Evolutionary conservation across 2,113 vertebrate species (phyloP).

Genomic region (Lepus americanus): DNA sequence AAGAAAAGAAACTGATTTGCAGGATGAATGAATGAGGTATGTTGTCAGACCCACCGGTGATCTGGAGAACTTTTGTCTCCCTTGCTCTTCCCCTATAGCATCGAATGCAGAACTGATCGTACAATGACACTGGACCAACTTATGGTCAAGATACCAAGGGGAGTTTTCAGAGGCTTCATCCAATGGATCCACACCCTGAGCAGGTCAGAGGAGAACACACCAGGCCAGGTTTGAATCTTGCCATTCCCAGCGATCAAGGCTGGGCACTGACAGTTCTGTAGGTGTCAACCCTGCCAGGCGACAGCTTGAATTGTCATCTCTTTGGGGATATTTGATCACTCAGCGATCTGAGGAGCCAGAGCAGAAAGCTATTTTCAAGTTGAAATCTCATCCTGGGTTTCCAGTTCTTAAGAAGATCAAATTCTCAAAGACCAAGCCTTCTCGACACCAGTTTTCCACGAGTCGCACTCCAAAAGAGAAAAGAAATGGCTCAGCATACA

Average conservation of each 20-base stretch:
- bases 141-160: not conserved
- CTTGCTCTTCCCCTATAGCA: not conserved
- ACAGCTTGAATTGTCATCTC: conserved; percentile 1
- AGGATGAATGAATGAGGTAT: not conserved
- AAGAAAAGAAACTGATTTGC: too few relatives aligned
- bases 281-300: not conserved
- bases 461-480: not conserved
- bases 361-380: not conserved
- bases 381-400: not conserved
- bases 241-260: not conserved
- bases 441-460: not conserved
- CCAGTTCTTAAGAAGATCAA: not conserved
- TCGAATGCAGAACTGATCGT: not conserved
- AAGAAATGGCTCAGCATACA: not conserved
- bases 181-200: not conserved
- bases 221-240: not conserved
- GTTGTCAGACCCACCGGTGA: not conserved
- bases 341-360: not conserved
- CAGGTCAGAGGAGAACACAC: not conserved
- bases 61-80: not conserved
- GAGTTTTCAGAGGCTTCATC: conserved; percentile 2
- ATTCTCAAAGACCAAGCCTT: not conserved
- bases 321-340: conserved; percentile 23
- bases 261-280: not conserved
- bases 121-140: not conserved